Evolutionary conservation across 1,140 invertebrate genomes (phyloP).

Genomic region (Bradynema listronoti): DNA sequence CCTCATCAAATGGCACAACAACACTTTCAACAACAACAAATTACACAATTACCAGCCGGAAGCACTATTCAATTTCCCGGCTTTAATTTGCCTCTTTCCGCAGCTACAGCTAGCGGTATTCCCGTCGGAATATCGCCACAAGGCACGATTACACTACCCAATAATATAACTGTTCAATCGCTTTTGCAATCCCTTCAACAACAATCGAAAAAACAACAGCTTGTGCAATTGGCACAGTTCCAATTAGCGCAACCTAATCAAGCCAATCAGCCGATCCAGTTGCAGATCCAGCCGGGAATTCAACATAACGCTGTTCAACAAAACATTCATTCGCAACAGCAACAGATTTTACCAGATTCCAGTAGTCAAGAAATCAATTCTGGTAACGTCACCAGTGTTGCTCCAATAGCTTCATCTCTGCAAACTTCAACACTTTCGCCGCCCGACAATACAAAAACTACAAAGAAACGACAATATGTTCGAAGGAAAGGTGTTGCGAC

Average conservation of each 20-base stretch:
- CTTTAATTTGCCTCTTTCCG: neutral
- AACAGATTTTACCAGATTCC: constrained; percentile 11
- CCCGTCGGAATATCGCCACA: no score
- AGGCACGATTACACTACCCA: constrained; percentile 9
- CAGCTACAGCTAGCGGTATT: no score
- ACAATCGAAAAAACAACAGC: constrained; percentile 6
- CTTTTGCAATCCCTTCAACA: constrained; percentile 8
- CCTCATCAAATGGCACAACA: constrained; percentile 1
- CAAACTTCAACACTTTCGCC: neutral
- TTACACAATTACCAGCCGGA: neutral
- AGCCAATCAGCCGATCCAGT: no score
- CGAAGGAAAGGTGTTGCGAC: no score
- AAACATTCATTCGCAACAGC: constrained; percentile 12
- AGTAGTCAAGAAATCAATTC: constrained; percentile 17
- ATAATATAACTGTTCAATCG: constrained; percentile 5
- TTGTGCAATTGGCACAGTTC: no score
- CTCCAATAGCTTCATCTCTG: neutral
- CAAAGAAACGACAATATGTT: no score
- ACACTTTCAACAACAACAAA: neutral
- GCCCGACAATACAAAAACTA: neutral
- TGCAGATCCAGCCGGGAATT: no score
- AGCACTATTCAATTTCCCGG: neutral
- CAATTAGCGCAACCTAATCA: no score
- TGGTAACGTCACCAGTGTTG: neutral
- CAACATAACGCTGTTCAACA: no score